Base-by-base conservation (phyloP, 1,140 invertebrate genomes). In the Dinoponera quadriceps region DNA sequence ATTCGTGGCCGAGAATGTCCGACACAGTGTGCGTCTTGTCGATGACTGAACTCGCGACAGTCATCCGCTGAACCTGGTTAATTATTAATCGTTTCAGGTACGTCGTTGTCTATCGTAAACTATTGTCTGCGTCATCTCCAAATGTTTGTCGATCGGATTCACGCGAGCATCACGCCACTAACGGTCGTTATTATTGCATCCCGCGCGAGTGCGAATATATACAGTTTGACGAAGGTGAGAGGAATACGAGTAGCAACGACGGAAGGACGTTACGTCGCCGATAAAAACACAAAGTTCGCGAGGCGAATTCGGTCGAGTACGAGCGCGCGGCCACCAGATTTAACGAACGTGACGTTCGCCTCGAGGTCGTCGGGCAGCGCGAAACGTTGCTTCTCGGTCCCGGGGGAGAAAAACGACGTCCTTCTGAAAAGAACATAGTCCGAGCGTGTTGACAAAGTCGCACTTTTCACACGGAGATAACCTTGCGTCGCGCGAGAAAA, bases 41-140 rank as follows among this genome's bases (percentile, higher is more conserved):
- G 16, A 71, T 16, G 29, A 20, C 2, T 44, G 38, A 44, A 65
- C 20, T 4, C 29, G 22, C 55, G 55, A 57, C n/a, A 57, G n/a
- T 84, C 87, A 83, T 72, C 38, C 7, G 7, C 38, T 44, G 9
- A 44, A 44, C 38, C 38, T 44, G n/a, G 48, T 87, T 72, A 83
- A 77, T 82, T 85, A 87, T 82, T 59, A 77, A 87, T 2, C 71
- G 60, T 51, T 49, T 60, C 78, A 55, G 20, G n/a, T 54, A 78
- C 20, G 68, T 85, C 51, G 29, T 68, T 81, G 65, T 57, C 27
- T 74, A 63, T 77, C 75, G 55, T 55, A 82, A 84, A 65, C 44
- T 63, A 86, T 49, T 82, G 84, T 89, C 73, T 88, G 71, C 81
- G 81, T 89, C 86, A 86, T 88, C 62, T 85, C 48, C 54, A 89